phyloP scores from a whole-genome alignment of 2,888 invertebrate species.

The Troglohyphantes excavatus region DNA sequence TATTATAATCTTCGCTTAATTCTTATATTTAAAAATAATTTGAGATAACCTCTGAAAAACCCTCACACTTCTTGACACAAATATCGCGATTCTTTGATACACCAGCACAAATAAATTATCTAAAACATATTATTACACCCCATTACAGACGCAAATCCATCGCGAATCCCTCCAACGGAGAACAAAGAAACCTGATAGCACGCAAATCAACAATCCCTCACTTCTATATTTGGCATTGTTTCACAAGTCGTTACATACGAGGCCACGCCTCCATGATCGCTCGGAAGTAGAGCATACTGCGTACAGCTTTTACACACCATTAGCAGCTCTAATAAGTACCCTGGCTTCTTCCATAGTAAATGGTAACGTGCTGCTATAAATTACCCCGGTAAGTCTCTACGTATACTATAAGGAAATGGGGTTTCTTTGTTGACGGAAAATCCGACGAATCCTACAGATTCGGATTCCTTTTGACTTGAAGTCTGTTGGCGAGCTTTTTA shows the following conservation, averaged over 20 bases:
- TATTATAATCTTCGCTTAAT: too few species aligned
- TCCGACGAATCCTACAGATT: neutral
- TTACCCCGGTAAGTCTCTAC: neutral
- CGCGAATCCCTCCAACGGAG: too few species aligned
- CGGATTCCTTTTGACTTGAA: neutral
- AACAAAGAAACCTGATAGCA: neutral
- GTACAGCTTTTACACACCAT: slow-evolving; percentile 12
- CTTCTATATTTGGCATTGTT: slow-evolving; percentile 9
- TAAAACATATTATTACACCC: too few species aligned
- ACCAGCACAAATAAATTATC: too few species aligned
- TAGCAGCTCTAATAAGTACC: slow-evolving; percentile 6
- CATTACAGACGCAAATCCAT: too few species aligned
- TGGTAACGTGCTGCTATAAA: neutral
- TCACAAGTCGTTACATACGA: neutral
- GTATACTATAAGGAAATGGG: neutral
- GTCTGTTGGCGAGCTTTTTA: too few species aligned
- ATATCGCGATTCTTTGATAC: too few species aligned
- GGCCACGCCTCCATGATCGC: neutral
- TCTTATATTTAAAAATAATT: too few species aligned
- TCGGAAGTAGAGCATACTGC: neutral
- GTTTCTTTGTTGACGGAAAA: neutral
- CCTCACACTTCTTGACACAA: too few species aligned
- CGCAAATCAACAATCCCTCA: neutral
- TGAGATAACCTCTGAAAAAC: too few species aligned
- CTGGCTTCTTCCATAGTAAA: neutral